Evolutionary conservation across 2,888 invertebrate genomes (phyloP).

Genomic region (Teinopalpus imperialis): DNA sequence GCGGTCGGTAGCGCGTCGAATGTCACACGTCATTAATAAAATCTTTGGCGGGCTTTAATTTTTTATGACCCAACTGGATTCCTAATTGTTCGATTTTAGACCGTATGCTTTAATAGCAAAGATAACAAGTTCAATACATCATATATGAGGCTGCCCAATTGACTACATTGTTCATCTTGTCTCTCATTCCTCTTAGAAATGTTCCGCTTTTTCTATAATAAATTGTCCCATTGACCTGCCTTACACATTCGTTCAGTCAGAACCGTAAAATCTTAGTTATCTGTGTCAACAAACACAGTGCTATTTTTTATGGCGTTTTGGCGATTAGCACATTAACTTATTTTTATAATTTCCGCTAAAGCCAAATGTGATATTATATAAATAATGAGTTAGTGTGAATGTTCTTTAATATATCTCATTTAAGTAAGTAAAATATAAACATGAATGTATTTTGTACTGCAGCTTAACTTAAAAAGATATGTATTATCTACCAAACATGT

Average conservation of each 20-base stretch:
- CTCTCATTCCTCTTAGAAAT: conserved; percentile 27
- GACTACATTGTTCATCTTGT: conserved; percentile 22
- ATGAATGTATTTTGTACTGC: too few species aligned
- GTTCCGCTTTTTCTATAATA: conserved; percentile 30
- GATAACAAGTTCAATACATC: conserved; percentile 15
- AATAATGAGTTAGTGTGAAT: too few species aligned
- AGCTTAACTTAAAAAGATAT: too few species aligned
- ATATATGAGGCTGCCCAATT: not conserved
- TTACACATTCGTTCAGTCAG: conserved; percentile 27
- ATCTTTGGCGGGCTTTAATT: conserved; percentile 32
- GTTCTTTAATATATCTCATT: too few species aligned
- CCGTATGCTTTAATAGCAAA: conserved; percentile 10
- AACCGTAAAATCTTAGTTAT: conserved; percentile 30
- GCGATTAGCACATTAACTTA: not conserved
- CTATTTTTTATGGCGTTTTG: conserved; percentile 9
- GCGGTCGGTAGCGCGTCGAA: conserved; percentile 58
- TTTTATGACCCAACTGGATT: conserved; percentile 26
- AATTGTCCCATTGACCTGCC: conserved; percentile 29
- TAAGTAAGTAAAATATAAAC: too few species aligned
- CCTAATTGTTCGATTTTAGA: conserved; percentile 18
- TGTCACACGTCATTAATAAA: conserved; percentile 65
- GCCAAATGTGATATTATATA: not conserved
- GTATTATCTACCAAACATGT: too few species aligned
- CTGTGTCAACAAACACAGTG: conserved; percentile 31
- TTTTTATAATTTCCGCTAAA: conserved; percentile 5